Base-by-base conservation (phyloP, 2,113 vertebrate genomes). In the Zosterops lateralis region DNA sequence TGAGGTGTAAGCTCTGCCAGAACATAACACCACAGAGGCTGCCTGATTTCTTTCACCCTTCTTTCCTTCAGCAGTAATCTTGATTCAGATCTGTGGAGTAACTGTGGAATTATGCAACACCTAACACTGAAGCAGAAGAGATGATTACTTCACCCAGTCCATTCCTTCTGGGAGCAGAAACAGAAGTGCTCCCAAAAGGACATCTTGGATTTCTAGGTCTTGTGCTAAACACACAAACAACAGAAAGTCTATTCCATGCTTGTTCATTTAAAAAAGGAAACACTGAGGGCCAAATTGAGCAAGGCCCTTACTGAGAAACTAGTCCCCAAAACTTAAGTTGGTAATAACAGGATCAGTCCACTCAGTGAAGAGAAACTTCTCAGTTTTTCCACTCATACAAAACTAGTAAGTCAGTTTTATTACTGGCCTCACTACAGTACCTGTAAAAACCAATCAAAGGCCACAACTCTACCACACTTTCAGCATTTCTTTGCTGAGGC, bases 11-110 rank as follows among this genome's bases (percentile, higher is more conserved):
- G 36, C 54, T 36, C 54, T 24, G 71, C 12, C 50, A 29, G 22
- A 26, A 73, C 6, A 26, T 25, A 68, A 1, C 14, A 45, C 21
- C 42, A 36, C 28, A 44, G 9, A 74, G 50, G 45, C 2, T 36
- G 36, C 50, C 78, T 0, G 20, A 85, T 58, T 65, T 66, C 77
- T 71, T 57, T 34, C 14, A 70, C 51, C 58, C 36, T 72, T 78
- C 62, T n/a, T 70, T 50, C 34, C 76, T 70, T 79, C 74, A 66
- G 50, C 58, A 66, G 44, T 50, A 80, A 94, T 83, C 91, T 77
- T 32, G 60, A 54, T 82, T 53, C 44, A 84, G 36, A 90, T 86
- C 79, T 88, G 90, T 77, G 90, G 56, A 90, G 94, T 90, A 91
- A 96, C 78, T 34, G 31, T 32, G 73, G 64, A 81, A 85, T 94